Conservation (phyloP, 1,140 invertebrate species). For the Periplaneta americana region DNA sequence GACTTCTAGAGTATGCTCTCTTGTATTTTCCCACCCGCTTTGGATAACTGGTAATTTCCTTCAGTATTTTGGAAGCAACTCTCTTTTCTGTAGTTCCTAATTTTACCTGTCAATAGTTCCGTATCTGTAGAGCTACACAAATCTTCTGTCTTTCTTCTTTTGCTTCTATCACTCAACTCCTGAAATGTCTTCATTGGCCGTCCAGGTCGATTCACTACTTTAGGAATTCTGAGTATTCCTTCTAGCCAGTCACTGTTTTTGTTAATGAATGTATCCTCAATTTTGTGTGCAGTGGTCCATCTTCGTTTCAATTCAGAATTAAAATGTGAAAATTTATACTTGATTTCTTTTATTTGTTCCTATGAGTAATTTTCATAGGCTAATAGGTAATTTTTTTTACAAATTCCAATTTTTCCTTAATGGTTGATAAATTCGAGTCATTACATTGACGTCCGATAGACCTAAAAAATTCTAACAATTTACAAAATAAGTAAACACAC, state of each 20-base stretch:
- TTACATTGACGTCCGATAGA: background rate
- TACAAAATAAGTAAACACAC: background rate
- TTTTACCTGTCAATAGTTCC: background rate
- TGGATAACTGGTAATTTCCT: background rate
- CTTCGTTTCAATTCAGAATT: background rate
- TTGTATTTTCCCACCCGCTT: background rate
- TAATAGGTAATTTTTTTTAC: background rate
- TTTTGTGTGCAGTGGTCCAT: too few relatives aligned
- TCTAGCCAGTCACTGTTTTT: background rate
- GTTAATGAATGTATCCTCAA: background rate
- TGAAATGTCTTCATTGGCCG: too few relatives aligned
- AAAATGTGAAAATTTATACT: background rate
- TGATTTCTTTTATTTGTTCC: background rate
- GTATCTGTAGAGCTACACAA: background rate
- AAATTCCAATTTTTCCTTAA: background rate
- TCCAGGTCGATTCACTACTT: background rate
- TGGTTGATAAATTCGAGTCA: background rate
- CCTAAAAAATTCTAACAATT: background rate
- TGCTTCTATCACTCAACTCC: too few relatives aligned
- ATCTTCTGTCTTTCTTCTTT: background rate
- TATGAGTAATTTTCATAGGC: too few relatives aligned
- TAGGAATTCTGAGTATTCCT: background rate
- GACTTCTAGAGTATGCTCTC: background rate
- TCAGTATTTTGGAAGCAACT: background rate
- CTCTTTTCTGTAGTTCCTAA: background rate